Base-by-base conservation (phyloP, 2,888 invertebrate species). In the Diplazon laetatorius region DNA sequence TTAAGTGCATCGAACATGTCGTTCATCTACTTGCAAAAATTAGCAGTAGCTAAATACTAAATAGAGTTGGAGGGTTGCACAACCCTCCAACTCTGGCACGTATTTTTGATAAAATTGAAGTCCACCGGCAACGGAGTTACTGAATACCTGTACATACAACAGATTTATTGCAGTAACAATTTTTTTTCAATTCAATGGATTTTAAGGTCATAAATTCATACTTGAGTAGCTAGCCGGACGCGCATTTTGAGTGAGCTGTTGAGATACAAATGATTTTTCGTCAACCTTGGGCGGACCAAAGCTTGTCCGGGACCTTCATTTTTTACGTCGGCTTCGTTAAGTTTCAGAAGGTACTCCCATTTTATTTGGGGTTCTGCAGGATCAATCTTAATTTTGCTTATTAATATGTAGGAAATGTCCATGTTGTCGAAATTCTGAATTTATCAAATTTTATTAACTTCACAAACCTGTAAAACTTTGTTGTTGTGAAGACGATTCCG, bases 231-330 rank as follows among this genome's bases (percentile, higher is more conserved):
- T 39, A 80, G 65, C 35, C 65, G 57, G 16, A 80, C 80, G 22
- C 77, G 48, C 80, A 80, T 80, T 59, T 78, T 78, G 25, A 70
- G 48, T 37, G 69, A 65, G 60, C 75, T 78, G 25, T 37, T 60
- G 16, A 70, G 75, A 4, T 75, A n/a, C 3, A 80, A 55, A 16
- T 80, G 75, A 22, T 69, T 39, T 14, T 20, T 37, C 2, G 81
- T 46, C 37, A 79, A 65, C 55, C 72, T 79, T 14, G 62, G 77
- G 44, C 81, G 77, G n/a, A 79, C 71, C 39, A 69, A 37, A 20
- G 52, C 46, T 75, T 60, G 68, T 39, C 79, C 46, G 22, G 72
- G 60, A 62, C 76, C 68, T 16, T 63, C 59, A 12, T 42, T 37
- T 46, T 76, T 16, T 30, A 68, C n/a, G 66, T 74, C 76, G 30